These are phyloP conservation scores for Ptyas mucosa DNA, from an alignment of 2,113 vertebrate species.

Conservation along the genomic window DNA sequence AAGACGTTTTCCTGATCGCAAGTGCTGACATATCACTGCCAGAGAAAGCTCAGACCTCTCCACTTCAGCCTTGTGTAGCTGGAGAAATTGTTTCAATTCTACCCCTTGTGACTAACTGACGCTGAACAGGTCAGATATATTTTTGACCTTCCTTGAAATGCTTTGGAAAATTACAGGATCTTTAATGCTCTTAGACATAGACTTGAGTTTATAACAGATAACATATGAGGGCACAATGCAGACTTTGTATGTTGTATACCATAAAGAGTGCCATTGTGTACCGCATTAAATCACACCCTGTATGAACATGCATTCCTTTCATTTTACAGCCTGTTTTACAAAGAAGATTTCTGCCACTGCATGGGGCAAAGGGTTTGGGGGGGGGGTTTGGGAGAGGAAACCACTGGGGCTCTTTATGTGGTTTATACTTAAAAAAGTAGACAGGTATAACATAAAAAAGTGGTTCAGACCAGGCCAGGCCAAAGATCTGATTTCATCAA, in stretches of 20 bases:
- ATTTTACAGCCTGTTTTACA: neutral
- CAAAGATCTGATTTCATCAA: neutral
- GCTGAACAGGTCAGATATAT: neutral
- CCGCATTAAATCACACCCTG: neutral
- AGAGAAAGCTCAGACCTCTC: rapidly evolving
- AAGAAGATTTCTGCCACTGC: neutral
- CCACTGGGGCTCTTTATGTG: neutral
- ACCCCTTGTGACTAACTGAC: neutral
- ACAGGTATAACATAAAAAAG: neutral
- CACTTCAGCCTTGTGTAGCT: neutral
- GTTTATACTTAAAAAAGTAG: neutral
- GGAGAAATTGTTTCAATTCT: neutral
- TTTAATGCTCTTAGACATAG: neutral
- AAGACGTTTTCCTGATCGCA: neutral
- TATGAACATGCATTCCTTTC: neutral
- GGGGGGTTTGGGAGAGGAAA: neutral
- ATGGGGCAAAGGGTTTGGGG: neutral
- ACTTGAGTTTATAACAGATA: neutral
- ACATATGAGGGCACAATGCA: neutral
- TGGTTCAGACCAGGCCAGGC: neutral
- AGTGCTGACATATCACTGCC: neutral
- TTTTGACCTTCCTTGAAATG: neutral
- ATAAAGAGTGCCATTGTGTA: neutral
- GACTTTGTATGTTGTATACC: neutral
- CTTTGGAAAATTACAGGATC: neutral